A percentile compares a stretch with the other conserved stretches of the same genome.
Evolutionary conservation across 2,888 invertebrate species (phyloP).

Genomic region (Caenorhabditis virilis): DNA sequence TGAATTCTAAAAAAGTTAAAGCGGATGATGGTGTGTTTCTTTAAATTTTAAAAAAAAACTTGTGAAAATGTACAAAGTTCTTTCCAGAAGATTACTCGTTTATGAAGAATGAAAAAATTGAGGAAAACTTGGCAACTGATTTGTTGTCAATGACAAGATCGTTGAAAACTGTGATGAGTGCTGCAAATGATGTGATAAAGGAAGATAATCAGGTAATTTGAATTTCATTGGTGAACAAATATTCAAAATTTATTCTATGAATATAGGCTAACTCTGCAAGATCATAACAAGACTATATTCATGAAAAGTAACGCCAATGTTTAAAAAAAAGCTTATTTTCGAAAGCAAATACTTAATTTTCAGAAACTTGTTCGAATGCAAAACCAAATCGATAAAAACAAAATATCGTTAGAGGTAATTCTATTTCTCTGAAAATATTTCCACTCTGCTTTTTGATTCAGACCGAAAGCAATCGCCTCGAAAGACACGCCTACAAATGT

Average conservation of each 20-base stretch:
- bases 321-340: too few relatives aligned
- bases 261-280: too few relatives aligned
- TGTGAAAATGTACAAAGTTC: neutral
- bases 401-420: conserved; percentile 41
- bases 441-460: conserved; percentile 7
- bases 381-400: conserved; percentile 49
- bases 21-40: too few relatives aligned
- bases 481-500: conserved; percentile 60
- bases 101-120: conserved; percentile 85
- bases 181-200: conserved; percentile 86
- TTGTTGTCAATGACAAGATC: conserved; percentile 86
- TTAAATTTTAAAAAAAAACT: too few relatives aligned
- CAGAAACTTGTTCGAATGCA: conserved; percentile 54
- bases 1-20: conserved; percentile 26
- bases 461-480: conserved; percentile 53
- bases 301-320: too few relatives aligned
- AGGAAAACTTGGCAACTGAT: conserved; percentile 89
- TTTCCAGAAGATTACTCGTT: conserved; percentile 76
- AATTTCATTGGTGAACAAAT: conserved; percentile 6
- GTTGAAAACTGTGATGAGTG: conserved; percentile 86
- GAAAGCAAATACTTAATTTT: conserved; percentile 12
- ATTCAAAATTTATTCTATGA: conserved; percentile 1
- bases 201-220: conserved; percentile 81
- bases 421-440: neutral
- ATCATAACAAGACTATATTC: too few relatives aligned